Evolutionary conservation across 2,113 vertebrate genomes (phyloP).

Genomic region (Alaudala cheleensis): DNA sequence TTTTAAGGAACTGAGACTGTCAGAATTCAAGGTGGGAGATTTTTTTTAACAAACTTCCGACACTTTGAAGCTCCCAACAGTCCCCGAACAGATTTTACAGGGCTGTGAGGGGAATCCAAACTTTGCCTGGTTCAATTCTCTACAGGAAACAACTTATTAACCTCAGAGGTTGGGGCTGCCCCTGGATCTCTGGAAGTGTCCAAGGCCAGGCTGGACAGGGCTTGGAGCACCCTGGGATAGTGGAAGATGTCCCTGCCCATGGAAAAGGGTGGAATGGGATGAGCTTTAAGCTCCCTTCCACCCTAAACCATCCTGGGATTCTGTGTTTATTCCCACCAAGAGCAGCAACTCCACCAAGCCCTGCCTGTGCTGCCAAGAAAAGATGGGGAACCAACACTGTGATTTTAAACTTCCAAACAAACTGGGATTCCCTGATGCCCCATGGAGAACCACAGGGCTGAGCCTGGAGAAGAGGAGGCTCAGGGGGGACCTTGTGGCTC

Average conservation of each 20-base stretch:
- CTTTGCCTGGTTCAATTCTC: background rate
- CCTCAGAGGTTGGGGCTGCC: background rate
- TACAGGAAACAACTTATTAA: background rate
- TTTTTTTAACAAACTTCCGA: background rate
- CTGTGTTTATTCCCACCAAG: background rate
- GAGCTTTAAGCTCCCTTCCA: background rate
- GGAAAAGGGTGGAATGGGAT: background rate
- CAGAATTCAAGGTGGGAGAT: background rate
- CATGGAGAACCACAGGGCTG: background rate
- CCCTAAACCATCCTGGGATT: background rate
- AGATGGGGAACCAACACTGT: background rate
- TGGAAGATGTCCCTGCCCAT: background rate
- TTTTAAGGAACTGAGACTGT: background rate
- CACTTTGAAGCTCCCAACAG: background rate
- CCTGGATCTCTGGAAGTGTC: background rate
- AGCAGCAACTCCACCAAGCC: background rate
- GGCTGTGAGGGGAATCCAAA: background rate
- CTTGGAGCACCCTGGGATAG: background rate
- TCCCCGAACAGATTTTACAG: background rate
- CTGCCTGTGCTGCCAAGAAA: no score
- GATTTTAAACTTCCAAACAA: background rate
- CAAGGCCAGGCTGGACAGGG: background rate
- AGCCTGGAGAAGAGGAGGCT: background rate
- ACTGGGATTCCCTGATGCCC: background rate
- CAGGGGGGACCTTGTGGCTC: background rate